A percentile compares a stretch with the other conserved stretches of the same genome.
These are phyloP conservation scores for Ylistrum balloti DNA, from an alignment of 1,140 invertebrate species.

Conservation along the genomic window DNA sequence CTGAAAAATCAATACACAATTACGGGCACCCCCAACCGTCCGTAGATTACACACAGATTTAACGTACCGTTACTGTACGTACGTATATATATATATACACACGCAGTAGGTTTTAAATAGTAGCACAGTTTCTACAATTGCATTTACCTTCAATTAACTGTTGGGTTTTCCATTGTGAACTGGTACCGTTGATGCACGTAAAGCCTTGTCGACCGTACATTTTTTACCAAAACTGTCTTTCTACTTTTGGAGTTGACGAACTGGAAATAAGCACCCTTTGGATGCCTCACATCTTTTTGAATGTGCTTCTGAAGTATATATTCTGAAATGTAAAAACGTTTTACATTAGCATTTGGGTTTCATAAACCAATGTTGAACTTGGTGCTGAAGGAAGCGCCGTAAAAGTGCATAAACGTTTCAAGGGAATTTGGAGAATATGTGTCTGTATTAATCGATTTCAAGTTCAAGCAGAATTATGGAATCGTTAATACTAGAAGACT, in stretches of 20 bases:
- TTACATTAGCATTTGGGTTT: background rate
- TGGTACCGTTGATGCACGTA: background rate
- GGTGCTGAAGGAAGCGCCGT: background rate
- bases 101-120: background rate
- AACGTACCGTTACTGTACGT: background rate
- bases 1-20: constrained; percentile 35
- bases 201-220: background rate
- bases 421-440: background rate
- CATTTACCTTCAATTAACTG: background rate
- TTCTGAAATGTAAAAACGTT: background rate
- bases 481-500: background rate
- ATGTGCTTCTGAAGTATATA: background rate
- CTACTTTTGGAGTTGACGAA: background rate
- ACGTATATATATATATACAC: background rate
- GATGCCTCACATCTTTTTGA: background rate
- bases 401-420: background rate
- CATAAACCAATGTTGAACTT: background rate
- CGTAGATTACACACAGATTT: constrained; percentile 15
- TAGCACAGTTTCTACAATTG: background rate
- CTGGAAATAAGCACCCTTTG: background rate
- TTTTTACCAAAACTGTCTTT: background rate
- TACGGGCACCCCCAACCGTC: background rate
- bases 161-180: background rate
- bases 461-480: background rate
- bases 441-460: background rate